Conservation (phyloP, 2,797 vertebrate genomes). For the Tokudaia tokunoshimensis region DNA sequence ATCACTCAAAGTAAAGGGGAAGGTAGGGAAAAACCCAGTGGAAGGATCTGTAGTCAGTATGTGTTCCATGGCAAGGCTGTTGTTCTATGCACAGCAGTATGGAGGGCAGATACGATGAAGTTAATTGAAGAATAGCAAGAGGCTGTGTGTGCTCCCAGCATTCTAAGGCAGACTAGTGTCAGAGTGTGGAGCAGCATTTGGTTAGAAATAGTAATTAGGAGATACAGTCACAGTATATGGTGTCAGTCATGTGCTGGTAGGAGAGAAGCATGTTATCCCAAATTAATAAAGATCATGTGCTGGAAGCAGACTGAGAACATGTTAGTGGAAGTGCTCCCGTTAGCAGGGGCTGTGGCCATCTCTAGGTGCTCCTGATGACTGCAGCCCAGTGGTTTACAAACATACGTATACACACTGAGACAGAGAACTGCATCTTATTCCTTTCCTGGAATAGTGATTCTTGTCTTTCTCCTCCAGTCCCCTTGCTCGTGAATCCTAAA, state of each 20-base stretch:
- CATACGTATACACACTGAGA: neutral
- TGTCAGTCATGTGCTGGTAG: neutral
- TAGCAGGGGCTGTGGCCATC: neutral
- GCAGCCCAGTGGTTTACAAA: neutral
- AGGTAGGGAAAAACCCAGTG: neutral
- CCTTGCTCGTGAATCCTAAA: too few species aligned
- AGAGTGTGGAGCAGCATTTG: neutral
- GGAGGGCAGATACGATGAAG: neutral
- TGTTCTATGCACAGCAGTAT: neutral
- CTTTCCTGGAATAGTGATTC: too few species aligned
- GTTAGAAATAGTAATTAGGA: neutral
- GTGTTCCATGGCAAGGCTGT: too few species aligned
- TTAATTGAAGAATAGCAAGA: neutral
- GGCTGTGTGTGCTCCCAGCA: neutral
- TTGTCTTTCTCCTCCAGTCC: too few species aligned
- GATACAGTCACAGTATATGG: neutral
- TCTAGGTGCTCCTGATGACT: neutral
- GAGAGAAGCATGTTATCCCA: neutral
- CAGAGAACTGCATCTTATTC: too few species aligned
- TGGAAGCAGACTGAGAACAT: neutral
- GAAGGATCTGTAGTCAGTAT: neutral
- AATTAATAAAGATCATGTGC: slow-evolving; percentile 6
- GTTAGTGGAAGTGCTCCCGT: neutral
- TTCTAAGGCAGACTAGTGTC: neutral
- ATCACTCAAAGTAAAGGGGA: neutral